Evolutionary conservation across 2,888 invertebrate genomes (phyloP), one percentile per base, ranked within the genome.

Genomic region (Oxyteleia sp.): DNA sequence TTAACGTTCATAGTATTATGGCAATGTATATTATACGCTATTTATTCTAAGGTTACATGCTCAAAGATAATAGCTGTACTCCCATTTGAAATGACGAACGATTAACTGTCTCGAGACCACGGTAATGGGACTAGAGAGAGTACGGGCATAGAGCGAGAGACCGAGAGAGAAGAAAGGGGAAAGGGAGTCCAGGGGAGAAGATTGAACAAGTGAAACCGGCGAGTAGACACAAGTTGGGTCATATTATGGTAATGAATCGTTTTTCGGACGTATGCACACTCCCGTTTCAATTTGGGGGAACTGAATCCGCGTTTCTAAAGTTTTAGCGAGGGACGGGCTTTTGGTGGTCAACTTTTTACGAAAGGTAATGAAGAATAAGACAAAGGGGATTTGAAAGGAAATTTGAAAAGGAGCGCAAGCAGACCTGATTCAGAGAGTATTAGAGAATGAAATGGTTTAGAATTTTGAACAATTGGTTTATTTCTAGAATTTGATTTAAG

Each of bases 211-310:
- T 78, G 64, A 32, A 71, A 57, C 20, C 71, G 66, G 23, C 64
- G 75, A 64, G 86, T 80, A 84, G 85, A 87, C 86, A 88, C 86
- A 87, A 86, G 82, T 85, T 84, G 85, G 89, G 86, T 87, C 87
- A 88, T 89, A 88, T 87, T 86, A 84, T 85, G 85, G 89, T 89
- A 90, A 90, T 89, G 89, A 90, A 90, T 90, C 86, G 89, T 83
- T 90, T 87, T 87, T 86, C 80, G 84, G 87, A 81, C 87, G 86
- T 85, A 89, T 87, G 80, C 61, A 66, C 66, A 45, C 45, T 61
- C 43, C 32, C 49, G 51, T 87, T 87, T 86, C 86, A 80, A 74
- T 80, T 68, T 47, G 66, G 68, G 47, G 41, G 43, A 61, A 61
- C 74, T 72, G 63, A 68, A 55, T 69, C 47, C 53, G 32, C 53